Conservation (phyloP, 2,888 invertebrate genomes). For the Phorcus lineatus region DNA sequence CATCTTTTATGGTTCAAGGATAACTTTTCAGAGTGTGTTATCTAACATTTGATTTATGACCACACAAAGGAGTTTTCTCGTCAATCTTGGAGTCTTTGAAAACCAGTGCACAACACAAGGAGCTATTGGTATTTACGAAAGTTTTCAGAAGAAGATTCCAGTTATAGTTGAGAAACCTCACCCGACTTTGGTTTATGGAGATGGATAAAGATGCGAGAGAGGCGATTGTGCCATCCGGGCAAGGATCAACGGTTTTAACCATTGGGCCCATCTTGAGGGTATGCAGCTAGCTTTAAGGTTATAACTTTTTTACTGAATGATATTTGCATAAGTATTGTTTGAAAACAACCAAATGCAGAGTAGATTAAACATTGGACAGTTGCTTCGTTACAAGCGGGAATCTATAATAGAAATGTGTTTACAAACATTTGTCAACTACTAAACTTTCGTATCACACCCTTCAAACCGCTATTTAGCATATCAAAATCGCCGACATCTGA, state of each 20-base stretch:
- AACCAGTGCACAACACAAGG: conserved; percentile 33
- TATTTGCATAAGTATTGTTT: too few species aligned
- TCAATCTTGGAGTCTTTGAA: conserved; percentile 38
- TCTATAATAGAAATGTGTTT: too few species aligned
- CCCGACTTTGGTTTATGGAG: conserved; percentile 34
- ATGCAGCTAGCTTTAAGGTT: conserved; percentile 39
- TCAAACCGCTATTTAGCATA: too few species aligned
- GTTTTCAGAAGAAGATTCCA: conserved; percentile 30
- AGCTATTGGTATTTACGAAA: conserved; percentile 31
- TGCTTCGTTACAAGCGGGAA: too few species aligned
- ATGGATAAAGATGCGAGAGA: conserved; percentile 31
- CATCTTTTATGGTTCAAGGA: conserved; percentile 34
- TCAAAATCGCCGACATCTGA: too few species aligned
- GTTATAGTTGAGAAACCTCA: conserved; percentile 23
- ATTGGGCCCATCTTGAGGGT: conserved; percentile 35
- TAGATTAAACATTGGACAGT: too few species aligned
- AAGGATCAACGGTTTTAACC: conserved; percentile 31
- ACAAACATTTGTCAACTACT: too few species aligned
- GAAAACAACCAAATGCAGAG: too few species aligned
- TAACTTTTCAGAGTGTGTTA: conserved; percentile 21
- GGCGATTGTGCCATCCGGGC: conserved; percentile 40
- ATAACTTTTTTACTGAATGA: too few species aligned
- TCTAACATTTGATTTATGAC: conserved; percentile 32
- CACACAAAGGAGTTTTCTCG: conserved; percentile 30
- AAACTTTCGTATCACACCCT: too few species aligned